Percentiles rank a stretch among this genome's conserved stretches.
phyloP scores from a whole-genome alignment of 2,113 vertebrate species.

The Picathartes gymnocephalus region DNA sequence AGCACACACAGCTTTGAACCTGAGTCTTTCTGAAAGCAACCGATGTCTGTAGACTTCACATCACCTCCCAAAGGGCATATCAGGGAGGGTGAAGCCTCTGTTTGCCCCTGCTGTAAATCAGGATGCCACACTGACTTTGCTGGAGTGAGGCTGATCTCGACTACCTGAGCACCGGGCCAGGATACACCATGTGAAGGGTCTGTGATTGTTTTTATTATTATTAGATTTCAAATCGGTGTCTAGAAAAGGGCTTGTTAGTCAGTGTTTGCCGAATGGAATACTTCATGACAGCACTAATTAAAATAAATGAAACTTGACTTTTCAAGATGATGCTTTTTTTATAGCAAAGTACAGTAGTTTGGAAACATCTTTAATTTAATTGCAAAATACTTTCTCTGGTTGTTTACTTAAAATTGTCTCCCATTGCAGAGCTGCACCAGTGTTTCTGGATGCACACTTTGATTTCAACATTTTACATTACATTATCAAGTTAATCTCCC shows the following conservation, averaged over 20 bases:
- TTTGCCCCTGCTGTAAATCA: not conserved
- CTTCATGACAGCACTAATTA: constrained; percentile 43
- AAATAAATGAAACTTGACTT: constrained; percentile 67
- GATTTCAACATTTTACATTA: constrained; percentile 7
- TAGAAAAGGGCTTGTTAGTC: constrained; percentile 35
- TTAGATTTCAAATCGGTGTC: not conserved
- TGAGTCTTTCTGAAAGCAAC: not conserved
- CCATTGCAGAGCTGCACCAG: not conserved
- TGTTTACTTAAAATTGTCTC: constrained; percentile 59
- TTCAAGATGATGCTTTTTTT: constrained; percentile 44
- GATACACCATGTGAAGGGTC: not conserved
- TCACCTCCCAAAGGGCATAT: not conserved
- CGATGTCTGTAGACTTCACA: not conserved
- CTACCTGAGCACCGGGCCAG: not conserved
- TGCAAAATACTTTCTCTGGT: constrained; percentile 48
- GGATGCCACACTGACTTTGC: not conserved
- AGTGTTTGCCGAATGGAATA: not conserved
- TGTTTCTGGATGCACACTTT: constrained; percentile 8
- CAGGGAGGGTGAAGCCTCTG: not conserved
- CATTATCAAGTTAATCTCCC: constrained; percentile 51
- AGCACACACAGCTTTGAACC: not conserved
- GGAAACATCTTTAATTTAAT: constrained; percentile 67
- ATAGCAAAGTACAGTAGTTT: constrained; percentile 57
- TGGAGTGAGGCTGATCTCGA: not conserved
- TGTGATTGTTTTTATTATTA: not conserved